These are phyloP conservation scores for Peromyscus aztecus DNA, from an alignment of 2,797 vertebrate genomes.

Conservation along the genomic window DNA sequence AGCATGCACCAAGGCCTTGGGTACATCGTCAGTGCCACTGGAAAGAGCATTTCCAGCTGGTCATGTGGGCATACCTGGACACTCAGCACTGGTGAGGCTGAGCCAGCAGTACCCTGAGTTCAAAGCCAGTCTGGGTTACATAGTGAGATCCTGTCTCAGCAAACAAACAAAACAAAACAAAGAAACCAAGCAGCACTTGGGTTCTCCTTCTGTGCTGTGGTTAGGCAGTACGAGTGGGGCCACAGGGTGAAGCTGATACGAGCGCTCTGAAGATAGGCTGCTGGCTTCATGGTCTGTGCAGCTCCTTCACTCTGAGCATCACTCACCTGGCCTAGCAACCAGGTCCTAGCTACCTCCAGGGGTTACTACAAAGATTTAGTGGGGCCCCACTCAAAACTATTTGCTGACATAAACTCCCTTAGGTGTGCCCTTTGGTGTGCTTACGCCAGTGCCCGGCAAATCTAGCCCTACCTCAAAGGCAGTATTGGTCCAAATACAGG, in stretches of 20 bases:
- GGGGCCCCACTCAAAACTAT: neutral
- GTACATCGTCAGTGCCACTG: neutral
- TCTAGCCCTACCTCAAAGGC: neutral
- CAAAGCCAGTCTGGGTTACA: neutral
- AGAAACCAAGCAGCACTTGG: neutral
- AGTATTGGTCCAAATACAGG: neutral
- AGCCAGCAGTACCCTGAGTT: neutral
- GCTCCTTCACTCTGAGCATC: neutral
- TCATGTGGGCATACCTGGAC: neutral
- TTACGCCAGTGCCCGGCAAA: neutral
- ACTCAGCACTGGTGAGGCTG: neutral
- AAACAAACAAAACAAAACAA: neutral
- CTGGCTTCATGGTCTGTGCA: neutral
- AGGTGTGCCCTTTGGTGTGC: neutral
- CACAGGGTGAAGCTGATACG: accelerated
- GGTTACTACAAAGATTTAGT: neutral
- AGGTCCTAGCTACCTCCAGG: accelerated
- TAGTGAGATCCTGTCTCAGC: neutral
- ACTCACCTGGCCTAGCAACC: neutral
- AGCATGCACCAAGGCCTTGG: neutral
- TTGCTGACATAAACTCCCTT: neutral
- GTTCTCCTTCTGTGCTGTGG: neutral
- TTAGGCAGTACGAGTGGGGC: neutral
- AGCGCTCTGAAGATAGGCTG: accelerated
- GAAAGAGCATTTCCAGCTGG: too few relatives aligned